phyloP scores from a whole-genome alignment of 2,113 vertebrate species.

The Syrmaticus mikado region DNA sequence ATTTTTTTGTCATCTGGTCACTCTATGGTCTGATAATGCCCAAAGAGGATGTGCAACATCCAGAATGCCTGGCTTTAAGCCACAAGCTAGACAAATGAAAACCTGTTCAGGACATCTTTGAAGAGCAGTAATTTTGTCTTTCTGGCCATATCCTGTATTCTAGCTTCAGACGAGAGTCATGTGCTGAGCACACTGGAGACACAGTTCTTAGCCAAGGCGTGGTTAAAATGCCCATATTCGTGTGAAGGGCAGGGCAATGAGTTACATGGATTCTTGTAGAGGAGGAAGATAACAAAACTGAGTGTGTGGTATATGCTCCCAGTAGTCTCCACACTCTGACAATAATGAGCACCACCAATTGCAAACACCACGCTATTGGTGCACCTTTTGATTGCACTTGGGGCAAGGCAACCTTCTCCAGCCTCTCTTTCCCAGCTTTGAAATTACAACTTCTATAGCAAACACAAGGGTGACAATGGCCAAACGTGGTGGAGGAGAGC shows the following conservation, averaged over 20 bases:
- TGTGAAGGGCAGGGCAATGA: too few species aligned
- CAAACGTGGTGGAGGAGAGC: not conserved
- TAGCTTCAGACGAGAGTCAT: not conserved
- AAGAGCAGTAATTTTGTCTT: not conserved
- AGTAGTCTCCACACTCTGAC: not conserved
- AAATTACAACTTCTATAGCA: not conserved
- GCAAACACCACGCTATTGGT: not conserved
- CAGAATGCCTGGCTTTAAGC: not conserved
- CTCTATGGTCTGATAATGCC: not conserved
- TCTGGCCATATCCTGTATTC: not conserved
- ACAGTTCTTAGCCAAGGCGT: not conserved
- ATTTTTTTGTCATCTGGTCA: not conserved
- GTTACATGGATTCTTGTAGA: too few species aligned
- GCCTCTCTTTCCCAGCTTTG: not conserved
- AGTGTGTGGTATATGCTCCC: too few species aligned
- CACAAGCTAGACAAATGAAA: not conserved
- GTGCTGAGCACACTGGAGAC: not conserved
- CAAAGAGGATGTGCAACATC: not conserved
- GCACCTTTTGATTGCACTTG: not conserved
- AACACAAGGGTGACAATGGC: not conserved
- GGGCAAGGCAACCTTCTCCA: not conserved
- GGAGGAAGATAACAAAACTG: too few species aligned
- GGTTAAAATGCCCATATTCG: not conserved
- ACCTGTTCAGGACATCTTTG: not conserved
- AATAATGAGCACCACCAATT: not conserved